These are phyloP conservation scores for Cataglyphis cursor DNA, from an alignment of 2,888 invertebrate species.

Conservation along the genomic window DNA sequence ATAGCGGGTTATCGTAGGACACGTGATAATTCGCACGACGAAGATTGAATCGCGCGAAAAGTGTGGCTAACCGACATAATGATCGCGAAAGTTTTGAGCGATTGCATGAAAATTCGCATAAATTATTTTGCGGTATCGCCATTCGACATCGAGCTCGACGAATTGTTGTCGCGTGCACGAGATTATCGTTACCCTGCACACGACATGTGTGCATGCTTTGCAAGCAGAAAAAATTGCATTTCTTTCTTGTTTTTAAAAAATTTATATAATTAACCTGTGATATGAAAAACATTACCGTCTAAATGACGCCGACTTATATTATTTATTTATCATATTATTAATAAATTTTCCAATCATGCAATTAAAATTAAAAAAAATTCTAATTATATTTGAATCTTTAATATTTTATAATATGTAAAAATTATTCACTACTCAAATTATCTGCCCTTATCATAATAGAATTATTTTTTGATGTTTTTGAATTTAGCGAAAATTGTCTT, in stretches of 20 bases:
- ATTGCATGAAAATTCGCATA: constrained; percentile 15
- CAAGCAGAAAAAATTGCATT: not conserved
- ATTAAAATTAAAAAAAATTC: not conserved
- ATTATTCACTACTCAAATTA: no score
- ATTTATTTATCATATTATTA: not conserved
- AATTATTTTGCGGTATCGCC: not conserved
- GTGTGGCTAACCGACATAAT: not conserved
- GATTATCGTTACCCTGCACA: constrained; percentile 8
- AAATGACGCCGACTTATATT: not conserved
- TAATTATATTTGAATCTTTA: not conserved
- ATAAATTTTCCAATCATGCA: not conserved
- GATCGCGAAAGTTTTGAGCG: constrained; percentile 27
- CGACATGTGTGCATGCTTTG: constrained; percentile 9
- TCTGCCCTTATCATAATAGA: not conserved
- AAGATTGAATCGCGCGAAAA: constrained; percentile 30
- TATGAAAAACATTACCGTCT: not conserved
- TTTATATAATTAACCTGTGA: not conserved
- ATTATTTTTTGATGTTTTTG: not conserved
- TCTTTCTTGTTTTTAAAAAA: not conserved
- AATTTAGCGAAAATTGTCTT: not conserved
- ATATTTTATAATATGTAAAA: not conserved
- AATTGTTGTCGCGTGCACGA: constrained; percentile 17
- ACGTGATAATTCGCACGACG: constrained; percentile 48
- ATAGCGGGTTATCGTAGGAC: constrained; percentile 26
- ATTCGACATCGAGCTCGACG: constrained; percentile 1